A percentile compares a stretch with the other conserved stretches of the same genome.
Conservation (phyloP, 1,140 invertebrate genomes). For the Ostrea edulis region DNA sequence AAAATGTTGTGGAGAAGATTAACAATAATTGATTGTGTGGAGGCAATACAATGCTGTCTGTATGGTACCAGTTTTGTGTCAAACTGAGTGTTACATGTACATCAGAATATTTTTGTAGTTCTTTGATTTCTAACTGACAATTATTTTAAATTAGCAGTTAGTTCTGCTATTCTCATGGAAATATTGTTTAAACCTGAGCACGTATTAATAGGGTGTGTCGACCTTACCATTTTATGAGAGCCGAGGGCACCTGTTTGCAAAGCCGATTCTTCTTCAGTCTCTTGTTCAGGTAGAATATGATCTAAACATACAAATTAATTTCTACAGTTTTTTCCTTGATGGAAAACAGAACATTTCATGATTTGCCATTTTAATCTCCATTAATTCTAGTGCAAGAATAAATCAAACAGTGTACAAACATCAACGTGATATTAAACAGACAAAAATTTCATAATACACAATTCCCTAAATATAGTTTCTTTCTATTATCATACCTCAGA, state of each 20-base stretch:
- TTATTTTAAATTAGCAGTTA: not conserved
- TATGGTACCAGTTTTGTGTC: no score
- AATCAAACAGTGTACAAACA: slow-evolving; percentile 1
- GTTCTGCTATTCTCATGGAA: not conserved
- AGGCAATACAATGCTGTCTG: no score
- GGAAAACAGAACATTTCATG: not conserved
- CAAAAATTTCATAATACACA: not conserved
- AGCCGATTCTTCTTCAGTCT: not conserved
- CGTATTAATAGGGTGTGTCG: not conserved
- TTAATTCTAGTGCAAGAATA: not conserved
- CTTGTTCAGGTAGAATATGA: not conserved
- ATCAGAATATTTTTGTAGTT: no score
- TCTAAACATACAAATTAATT: not conserved
- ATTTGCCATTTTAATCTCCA: slow-evolving; percentile 1
- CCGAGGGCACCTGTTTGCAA: not conserved
- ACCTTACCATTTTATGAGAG: slow-evolving; percentile 9
- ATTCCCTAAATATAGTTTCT: slow-evolving; percentile 5
- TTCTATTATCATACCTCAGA: not conserved
- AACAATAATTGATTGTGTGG: no score
- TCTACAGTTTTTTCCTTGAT: not conserved
- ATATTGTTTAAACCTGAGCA: not conserved
- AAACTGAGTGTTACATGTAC: no score
- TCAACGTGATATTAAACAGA: slow-evolving; percentile 21
- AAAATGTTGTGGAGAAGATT: no score
- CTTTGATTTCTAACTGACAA: no score